These are phyloP conservation scores for Cryptocheilus praepositus DNA, from an alignment of 2,888 invertebrate genomes.

Conservation along the genomic window DNA sequence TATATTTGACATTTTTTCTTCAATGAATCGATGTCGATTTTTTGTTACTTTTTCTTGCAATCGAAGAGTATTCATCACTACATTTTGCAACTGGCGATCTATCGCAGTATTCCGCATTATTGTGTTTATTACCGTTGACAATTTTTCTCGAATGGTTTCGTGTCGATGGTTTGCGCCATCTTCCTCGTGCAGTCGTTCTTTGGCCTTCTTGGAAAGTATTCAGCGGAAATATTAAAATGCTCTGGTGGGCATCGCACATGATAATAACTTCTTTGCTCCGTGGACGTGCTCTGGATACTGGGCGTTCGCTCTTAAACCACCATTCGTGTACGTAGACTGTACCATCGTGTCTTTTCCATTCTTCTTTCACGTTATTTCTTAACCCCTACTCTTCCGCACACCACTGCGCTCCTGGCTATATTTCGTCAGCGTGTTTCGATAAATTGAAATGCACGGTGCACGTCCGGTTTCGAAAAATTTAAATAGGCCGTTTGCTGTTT, in stretches of 20 bases:
- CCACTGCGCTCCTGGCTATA: conserved; percentile 40
- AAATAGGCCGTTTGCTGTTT: conserved; percentile 43
- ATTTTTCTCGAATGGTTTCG: too few relatives aligned
- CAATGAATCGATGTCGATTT: too few relatives aligned
- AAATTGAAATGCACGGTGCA: conserved; percentile 71
- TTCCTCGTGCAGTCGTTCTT: conserved; percentile 26
- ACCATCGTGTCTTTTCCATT: conserved; percentile 14
- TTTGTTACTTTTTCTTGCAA: too few relatives aligned
- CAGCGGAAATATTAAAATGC: conserved; percentile 71
- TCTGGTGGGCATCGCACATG: conserved; percentile 60
- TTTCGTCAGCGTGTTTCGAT: conserved; percentile 62
- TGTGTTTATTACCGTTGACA: too few relatives aligned
- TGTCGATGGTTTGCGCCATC: conserved; percentile 19
- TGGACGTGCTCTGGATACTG: conserved; percentile 71
- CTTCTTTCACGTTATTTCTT: conserved; percentile 1
- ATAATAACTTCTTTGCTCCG: conserved; percentile 66
- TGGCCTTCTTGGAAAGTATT: conserved; percentile 30
- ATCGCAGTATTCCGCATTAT: too few relatives aligned
- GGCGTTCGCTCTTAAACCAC: conserved; percentile 58
- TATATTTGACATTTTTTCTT: too few relatives aligned
- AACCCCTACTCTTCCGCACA: background rate
- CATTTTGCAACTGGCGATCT: too few relatives aligned
- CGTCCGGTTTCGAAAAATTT: conserved; percentile 70
- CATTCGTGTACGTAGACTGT: conserved; percentile 47
- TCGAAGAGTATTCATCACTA: too few relatives aligned